Evolutionary conservation across 2,888 invertebrate species (phyloP), one percentile per base, ranked within the genome.

Genomic region (Spisula solida): DNA sequence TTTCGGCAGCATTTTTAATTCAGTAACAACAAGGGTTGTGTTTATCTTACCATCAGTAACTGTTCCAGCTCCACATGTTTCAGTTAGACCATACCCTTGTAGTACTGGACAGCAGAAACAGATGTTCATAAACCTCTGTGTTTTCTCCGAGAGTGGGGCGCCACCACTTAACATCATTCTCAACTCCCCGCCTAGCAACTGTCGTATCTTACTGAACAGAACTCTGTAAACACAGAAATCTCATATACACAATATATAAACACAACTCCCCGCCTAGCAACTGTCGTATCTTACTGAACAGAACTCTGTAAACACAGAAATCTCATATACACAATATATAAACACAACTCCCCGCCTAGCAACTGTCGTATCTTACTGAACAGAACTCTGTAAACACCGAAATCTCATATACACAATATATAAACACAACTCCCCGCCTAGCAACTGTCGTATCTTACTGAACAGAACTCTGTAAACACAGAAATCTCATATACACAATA

Each of bases 41-140:
- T 41, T 5, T 51, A 66, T 14, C 83, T 10, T 91, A 96, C 96
- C 95, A 90, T 96, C 96, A n/a, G 95, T 92, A 8, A 96, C 95
- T n/a, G 96, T 96, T 5, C 99, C 99, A 95, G 98, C 98, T 0
- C 99, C 99, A 93, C 98, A 98, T 25, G 99, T 99, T 97, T 99
- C 99, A 0, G 99, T 99, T 91, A 99, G 97, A 0, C 99, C 99
- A 97, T 99, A 99, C 83, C 99, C 99, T 96, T 99, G 98, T 88
- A 98, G 98, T 78, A 99, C 98, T 91, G 98, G 98, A 91, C 98
- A 98, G 97, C 99, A 99, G 92, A 99, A 97, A 96, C 99, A 99
- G 90, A 98, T 98, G 96, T 98, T 98, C 95, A 99, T 98, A 97
- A 99, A 99, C 96, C 98, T 98, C 97, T 99, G 99, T 18, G 99